Conservation (phyloP, 2,113 vertebrate genomes). For the Agapornis roseicollis region DNA sequence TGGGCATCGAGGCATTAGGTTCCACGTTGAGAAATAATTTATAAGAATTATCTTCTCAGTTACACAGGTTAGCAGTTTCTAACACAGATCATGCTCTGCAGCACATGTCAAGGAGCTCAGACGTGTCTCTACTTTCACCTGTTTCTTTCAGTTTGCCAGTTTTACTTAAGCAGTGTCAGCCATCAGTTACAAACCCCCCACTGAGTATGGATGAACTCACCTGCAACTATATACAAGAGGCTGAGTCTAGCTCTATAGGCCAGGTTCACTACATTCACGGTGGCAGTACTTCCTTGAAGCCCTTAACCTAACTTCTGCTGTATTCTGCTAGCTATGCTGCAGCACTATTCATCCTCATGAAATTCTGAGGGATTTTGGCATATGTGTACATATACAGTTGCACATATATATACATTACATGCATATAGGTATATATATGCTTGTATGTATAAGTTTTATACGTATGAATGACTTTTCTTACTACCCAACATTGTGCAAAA, state of each 20-base stretch:
- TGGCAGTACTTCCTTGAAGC: not conserved
- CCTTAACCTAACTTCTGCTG: not conserved
- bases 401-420: not conserved
- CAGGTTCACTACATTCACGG: not conserved
- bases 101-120: not conserved
- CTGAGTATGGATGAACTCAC: not conserved
- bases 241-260: not conserved
- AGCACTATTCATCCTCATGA: not conserved
- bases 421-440: not conserved
- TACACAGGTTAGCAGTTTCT: not conserved
- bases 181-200: fast-evolving
- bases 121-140: not conserved
- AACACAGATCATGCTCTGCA: not conserved
- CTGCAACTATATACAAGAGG: not conserved
- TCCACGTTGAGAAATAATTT: not conserved
- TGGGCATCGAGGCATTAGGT: not conserved
- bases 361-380: not conserved
- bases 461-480: not conserved
- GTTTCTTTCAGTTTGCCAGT: not conserved
- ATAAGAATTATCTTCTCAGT: not conserved
- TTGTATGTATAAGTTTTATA: not conserved
- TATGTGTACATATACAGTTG: not conserved
- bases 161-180: not conserved
- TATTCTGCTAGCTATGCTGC: not conserved
- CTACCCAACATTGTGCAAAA: not conserved